Conservation (phyloP, 2,888 invertebrate genomes). For the Dasysyrphus albostriatus region DNA sequence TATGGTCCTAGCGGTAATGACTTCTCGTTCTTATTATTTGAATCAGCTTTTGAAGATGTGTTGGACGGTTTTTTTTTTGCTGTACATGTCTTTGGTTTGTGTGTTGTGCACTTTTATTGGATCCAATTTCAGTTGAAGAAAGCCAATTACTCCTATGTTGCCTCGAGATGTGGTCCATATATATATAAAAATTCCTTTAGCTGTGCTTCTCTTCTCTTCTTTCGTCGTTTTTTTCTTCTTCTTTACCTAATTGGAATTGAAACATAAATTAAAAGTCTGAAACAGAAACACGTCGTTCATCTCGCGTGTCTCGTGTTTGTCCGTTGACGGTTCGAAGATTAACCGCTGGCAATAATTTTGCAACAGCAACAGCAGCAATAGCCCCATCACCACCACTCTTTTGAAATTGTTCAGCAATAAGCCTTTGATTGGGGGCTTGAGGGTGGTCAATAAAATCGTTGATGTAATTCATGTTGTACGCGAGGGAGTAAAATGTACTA, state of each 20-base stretch:
- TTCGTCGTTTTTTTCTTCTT: constrained; percentile 71
- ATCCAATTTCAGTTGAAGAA: constrained; percentile 73
- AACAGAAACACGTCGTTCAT: constrained; percentile 74
- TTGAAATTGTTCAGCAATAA: constrained; percentile 57
- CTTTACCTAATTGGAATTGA: constrained; percentile 83
- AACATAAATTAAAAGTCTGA: constrained; percentile 84
- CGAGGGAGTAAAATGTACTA: constrained; percentile 41
- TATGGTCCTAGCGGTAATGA: constrained; percentile 36
- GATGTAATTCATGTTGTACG: constrained; percentile 65
- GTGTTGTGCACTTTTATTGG: constrained; percentile 66
- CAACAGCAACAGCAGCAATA: neutral
- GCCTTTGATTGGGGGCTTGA: constrained; percentile 69
- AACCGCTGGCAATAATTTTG: constrained; percentile 82
- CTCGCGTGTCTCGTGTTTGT: constrained; percentile 71
- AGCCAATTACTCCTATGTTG: constrained; percentile 68
- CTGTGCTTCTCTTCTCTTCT: constrained; percentile 60
- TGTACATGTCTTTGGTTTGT: constrained; percentile 6
- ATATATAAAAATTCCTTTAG: constrained; percentile 44
- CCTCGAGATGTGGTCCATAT: constrained; percentile 56
- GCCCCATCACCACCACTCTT: neutral
- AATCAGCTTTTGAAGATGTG: constrained; percentile 55
- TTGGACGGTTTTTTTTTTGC: constrained; percentile 4
- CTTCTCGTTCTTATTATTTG: constrained; percentile 54
- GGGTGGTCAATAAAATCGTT: constrained; percentile 68
- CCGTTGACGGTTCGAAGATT: constrained; percentile 80